Base-by-base conservation (phyloP, 2,888 invertebrate species). In the Spicauda simplicius region DNA sequence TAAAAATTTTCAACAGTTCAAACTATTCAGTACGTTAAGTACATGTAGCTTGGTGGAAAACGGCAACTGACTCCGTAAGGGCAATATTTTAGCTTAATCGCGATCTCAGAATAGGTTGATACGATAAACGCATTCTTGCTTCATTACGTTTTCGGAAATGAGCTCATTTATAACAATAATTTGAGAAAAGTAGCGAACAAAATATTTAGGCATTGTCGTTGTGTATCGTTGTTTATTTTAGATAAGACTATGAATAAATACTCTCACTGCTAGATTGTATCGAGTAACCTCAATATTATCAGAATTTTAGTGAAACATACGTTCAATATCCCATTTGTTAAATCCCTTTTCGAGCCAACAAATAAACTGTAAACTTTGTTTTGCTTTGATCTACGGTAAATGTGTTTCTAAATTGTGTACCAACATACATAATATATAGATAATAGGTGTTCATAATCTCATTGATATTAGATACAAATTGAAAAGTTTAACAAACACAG, bases 101-200 rank as follows among this genome's bases (percentile, higher is more conserved):
- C 56, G 66, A 70, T 70, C 68, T 52, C 25, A 52, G 58, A 64
- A 57, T 66, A 37, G 65, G 67, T 62, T 52, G 62, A 65, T 70
- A 69, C 63, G 69, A 63, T 66, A 64, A 70, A 63, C 66, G 65
- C 56, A 69, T 64, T 63, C 63, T 60, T 59, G 37, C 63, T 66
- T 70, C 66, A 69, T 70, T 70, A 66, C 70, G 53, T 55, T 54
- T 54, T 58, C 65, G 57, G 65, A 68, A 68, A 62, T 55, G 45
- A 55, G 25, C 45, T 20, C 62, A 16, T 63, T 62, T 62, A 62
- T 55, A 62, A 50, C n/a, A 50, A 18, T 50, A 52, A 53, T 45
- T 41, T 54, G 16, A 45, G 62, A 14, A 54, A 54, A 16, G 10
- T 18, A 12, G 37, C 37, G 37, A 37, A 12, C 37, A 50, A 50